Evolutionary conservation across 2,797 vertebrate species (phyloP).

Genomic region (Leucoraja ocellata): DNA sequence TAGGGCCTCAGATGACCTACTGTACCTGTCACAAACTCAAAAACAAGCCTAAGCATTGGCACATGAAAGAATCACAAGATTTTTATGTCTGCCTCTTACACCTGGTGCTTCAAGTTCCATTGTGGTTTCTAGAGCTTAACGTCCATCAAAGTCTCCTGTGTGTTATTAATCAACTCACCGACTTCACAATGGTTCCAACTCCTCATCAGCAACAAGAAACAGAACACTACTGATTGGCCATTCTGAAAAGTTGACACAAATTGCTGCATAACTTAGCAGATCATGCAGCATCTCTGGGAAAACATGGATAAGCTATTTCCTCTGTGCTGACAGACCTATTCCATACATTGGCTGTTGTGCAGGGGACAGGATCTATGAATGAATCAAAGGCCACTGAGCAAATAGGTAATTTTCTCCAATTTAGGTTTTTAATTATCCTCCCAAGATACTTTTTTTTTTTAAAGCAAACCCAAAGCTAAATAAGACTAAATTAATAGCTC

Average conservation of each 20-base stretch:
- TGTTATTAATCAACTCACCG: not conserved
- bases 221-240: not conserved
- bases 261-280: no score
- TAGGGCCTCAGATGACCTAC: not conserved
- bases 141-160: not conserved
- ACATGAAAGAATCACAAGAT: not conserved
- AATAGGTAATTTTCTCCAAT: not conserved
- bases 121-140: not conserved
- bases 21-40: not conserved
- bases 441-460: not conserved
- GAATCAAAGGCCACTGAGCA: not conserved
- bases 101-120: not conserved
- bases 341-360: not conserved
- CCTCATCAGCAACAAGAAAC: not conserved
- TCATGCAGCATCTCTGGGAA: no score
- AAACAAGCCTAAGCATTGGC: not conserved
- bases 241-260: no score
- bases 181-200: not conserved
- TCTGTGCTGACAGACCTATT: not conserved
- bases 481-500: not conserved
- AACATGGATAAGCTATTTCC: no score
- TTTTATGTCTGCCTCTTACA: not conserved
- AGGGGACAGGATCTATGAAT: not conserved
- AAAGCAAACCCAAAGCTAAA: not conserved
- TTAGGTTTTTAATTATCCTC: not conserved